These are phyloP conservation scores for Chelon auratus DNA, from an alignment of 2,797 vertebrate genomes.

Conservation along the genomic window DNA sequence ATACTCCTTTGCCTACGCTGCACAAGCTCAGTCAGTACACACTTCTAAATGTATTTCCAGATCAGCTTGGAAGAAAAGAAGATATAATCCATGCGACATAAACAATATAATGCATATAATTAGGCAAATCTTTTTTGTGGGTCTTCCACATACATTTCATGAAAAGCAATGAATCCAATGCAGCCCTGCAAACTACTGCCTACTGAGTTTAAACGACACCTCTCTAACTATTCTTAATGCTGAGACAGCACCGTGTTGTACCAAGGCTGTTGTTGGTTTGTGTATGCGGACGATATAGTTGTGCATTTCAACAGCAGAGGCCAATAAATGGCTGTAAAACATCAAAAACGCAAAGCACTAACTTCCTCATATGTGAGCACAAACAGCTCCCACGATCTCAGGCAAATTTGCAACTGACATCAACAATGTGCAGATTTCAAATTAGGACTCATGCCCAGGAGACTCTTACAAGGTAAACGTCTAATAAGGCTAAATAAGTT, in stretches of 20 bases:
- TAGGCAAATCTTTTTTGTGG: neutral
- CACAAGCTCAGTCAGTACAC: constrained; percentile 3
- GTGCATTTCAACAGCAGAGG: constrained; percentile 1
- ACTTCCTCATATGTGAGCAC: neutral
- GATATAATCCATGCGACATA: neutral
- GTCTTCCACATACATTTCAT: neutral
- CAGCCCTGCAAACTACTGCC: neutral
- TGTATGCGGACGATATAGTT: neutral
- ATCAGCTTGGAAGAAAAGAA: constrained; percentile 9
- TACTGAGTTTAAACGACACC: constrained; percentile 19
- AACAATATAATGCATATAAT: constrained; percentile 2
- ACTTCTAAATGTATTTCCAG: constrained; percentile 34
- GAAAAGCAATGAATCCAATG: constrained; percentile 5
- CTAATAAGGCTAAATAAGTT: constrained; percentile 77
- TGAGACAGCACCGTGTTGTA: neutral
- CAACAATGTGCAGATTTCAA: constrained; percentile 59
- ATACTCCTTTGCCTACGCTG: neutral
- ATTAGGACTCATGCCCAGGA: constrained; percentile 62
- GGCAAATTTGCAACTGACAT: constrained; percentile 52
- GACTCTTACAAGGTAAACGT: constrained; percentile 69
- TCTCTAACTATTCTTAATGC: neutral
- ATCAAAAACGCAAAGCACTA: constrained; percentile 2
- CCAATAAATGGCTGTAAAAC: constrained; percentile 22
- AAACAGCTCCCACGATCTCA: constrained; percentile 23
- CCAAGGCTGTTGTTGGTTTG: neutral